These are phyloP conservation scores for Oscheius sp. DNA, from an alignment of 2,888 invertebrate genomes.

Conservation along the genomic window DNA sequence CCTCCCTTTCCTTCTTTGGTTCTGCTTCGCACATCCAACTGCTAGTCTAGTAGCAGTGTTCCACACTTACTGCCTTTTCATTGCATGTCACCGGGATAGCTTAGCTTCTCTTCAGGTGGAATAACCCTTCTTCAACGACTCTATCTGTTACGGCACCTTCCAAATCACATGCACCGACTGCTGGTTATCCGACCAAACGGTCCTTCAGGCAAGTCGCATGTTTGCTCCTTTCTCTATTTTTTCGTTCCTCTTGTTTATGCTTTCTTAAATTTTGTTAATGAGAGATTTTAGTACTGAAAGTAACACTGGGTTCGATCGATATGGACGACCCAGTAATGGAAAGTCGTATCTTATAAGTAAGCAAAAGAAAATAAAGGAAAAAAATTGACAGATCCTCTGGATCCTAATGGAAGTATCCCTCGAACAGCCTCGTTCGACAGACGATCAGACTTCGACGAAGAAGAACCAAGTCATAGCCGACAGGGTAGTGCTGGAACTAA, in stretches of 20 bases:
- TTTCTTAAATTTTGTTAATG: no score
- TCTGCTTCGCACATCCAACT: slow-evolving; percentile 5
- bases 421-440: slow-evolving; percentile 40
- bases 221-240: slow-evolving; percentile 3
- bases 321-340: slow-evolving; percentile 43
- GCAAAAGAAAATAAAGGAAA: not conserved
- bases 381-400: slow-evolving; percentile 10
- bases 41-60: slow-evolving; percentile 28
- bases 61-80: not conserved
- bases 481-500: slow-evolving; percentile 55
- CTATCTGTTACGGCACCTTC: slow-evolving; percentile 11
- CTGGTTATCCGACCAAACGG: slow-evolving; percentile 17
- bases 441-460: slow-evolving; percentile 30
- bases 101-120: slow-evolving; percentile 13
- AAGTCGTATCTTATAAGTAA: slow-evolving; percentile 10
- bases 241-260: not conserved
- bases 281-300: slow-evolving; percentile 47
- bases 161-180: not conserved
- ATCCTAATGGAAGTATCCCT: slow-evolving; percentile 35
- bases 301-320: slow-evolving; percentile 45
- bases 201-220: slow-evolving; percentile 28
- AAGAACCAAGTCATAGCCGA: slow-evolving; percentile 22
- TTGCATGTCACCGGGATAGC: slow-evolving; percentile 5
- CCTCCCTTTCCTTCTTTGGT: slow-evolving; percentile 1
- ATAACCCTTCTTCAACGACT: not conserved